Percentiles rank a stretch among this genome's conserved stretches.
These are phyloP conservation scores for Danaus melanippus DNA, from an alignment of 1,140 invertebrate species.

Conservation along the genomic window DNA sequence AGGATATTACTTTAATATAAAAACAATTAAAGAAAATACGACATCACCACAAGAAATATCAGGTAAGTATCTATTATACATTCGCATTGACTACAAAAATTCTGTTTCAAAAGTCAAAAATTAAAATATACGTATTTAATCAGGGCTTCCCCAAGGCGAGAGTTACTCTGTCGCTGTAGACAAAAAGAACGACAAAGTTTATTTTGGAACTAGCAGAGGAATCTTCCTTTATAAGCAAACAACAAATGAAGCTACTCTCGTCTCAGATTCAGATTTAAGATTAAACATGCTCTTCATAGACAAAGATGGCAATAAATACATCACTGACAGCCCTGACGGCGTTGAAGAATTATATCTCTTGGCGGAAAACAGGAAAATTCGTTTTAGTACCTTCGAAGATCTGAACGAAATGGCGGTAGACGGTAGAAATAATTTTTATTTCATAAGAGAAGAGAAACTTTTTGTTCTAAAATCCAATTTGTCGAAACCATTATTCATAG, in stretches of 20 bases:
- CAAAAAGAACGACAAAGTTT: conserved; percentile 39
- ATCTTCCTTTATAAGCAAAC: conserved; percentile 47
- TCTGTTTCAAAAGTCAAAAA: too few species aligned
- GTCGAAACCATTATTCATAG: conserved; percentile 32
- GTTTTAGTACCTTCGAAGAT: conserved; percentile 35
- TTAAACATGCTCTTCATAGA: conserved; percentile 50
- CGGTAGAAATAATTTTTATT: conserved; percentile 53
- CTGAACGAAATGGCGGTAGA: conserved; percentile 51
- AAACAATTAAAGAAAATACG: conserved; percentile 36
- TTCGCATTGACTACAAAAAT: too few species aligned
- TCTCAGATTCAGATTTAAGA: conserved; percentile 33
- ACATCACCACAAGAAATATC: conserved; percentile 31
- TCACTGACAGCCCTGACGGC: conserved; percentile 46
- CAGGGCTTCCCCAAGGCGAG: conserved; percentile 45
- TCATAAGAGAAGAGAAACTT: conserved; percentile 41
- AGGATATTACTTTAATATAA: conserved; percentile 44
- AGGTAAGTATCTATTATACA: conserved; percentile 29
- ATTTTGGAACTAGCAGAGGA: conserved; percentile 48
- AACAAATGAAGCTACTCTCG: conserved; percentile 32
- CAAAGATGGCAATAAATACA: conserved; percentile 52
- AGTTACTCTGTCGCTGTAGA: conserved; percentile 54
- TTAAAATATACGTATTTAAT: conserved; percentile 14
- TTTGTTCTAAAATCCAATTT: conserved; percentile 39
- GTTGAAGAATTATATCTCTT: conserved; percentile 45
- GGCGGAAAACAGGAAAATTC: conserved; percentile 40